Conservation (phyloP, 2,888 invertebrate genomes). For the Ichneumoninae sp. region DNA sequence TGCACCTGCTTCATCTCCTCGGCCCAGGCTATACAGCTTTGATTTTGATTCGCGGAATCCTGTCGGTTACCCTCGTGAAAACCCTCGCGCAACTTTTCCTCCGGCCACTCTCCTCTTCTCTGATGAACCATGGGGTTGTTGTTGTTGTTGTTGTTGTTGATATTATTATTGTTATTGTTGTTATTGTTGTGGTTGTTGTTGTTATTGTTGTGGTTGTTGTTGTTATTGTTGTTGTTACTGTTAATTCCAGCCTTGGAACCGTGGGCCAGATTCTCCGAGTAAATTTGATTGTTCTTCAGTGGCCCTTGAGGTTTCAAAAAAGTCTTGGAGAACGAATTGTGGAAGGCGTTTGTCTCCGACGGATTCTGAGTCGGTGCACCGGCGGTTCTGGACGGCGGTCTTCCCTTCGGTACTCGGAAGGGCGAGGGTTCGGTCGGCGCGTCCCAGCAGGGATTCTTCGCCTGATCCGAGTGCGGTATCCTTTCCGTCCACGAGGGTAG, state of each 20-base stretch:
- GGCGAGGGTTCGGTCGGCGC: slow-evolving; percentile 85
- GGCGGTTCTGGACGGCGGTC: slow-evolving; percentile 87
- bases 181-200: not conserved
- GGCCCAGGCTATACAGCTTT: slow-evolving; percentile 77
- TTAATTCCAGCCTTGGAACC: slow-evolving; percentile 65
- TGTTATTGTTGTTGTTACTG: not conserved
- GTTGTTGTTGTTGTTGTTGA: not conserved
- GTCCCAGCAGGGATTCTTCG: slow-evolving; percentile 75
- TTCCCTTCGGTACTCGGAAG: slow-evolving; percentile 88
- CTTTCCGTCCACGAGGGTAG: slow-evolving; percentile 61
- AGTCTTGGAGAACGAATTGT: slow-evolving; percentile 82
- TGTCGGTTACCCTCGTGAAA: slow-evolving; percentile 76
- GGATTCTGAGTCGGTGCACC: slow-evolving; percentile 84
- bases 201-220: not conserved
- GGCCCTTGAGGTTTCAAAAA: slow-evolving; percentile 89
- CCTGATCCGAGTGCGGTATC: slow-evolving; percentile 63
- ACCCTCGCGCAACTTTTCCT: slow-evolving; percentile 78
- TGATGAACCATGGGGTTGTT: slow-evolving; percentile 68
- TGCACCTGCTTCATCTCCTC: slow-evolving; percentile 82
- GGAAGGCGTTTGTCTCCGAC: slow-evolving; percentile 84
- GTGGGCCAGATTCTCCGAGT: slow-evolving; percentile 69
- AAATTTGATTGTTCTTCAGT: slow-evolving; percentile 83
- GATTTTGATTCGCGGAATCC: slow-evolving; percentile 74
- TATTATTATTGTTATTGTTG: not conserved
- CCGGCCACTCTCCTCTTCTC: slow-evolving; percentile 76